These are phyloP conservation scores for Dynastes hyllus DNA, from an alignment of 2,888 invertebrate genomes.

Conservation along the genomic window DNA sequence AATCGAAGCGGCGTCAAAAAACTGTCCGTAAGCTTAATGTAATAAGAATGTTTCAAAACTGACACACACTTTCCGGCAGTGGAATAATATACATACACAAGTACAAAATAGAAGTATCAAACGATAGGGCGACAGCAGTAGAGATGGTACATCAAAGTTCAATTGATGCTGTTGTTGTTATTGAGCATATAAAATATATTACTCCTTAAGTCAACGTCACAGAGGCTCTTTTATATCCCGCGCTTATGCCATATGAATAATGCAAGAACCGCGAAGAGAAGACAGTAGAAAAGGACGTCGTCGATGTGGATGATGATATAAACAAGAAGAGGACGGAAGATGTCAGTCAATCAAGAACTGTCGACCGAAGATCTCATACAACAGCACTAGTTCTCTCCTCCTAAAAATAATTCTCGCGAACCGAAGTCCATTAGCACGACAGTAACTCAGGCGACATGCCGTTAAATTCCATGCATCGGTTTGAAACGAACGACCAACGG, in stretches of 20 bases:
- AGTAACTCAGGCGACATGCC: conserved; percentile 43
- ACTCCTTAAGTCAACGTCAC: conserved; percentile 18
- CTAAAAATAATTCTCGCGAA: conserved; percentile 44
- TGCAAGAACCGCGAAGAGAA: not conserved
- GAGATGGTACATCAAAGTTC: conserved; percentile 29
- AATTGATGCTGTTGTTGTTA: conserved; percentile 35
- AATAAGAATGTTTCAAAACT: too few species aligned
- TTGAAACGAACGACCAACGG: conserved; percentile 15
- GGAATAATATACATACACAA: not conserved
- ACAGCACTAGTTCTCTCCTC: conserved; percentile 29
- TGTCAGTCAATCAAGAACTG: conserved; percentile 12
- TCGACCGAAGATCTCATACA: conserved; percentile 25
- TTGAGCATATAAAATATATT: conserved; percentile 38
- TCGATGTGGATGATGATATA: conserved; percentile 15
- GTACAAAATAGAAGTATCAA: not conserved
- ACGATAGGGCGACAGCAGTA: not conserved
- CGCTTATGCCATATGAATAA: not conserved
- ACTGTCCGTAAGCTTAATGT: not conserved
- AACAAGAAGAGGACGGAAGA: conserved; percentile 34
- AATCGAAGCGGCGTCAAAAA: conserved; percentile 33
- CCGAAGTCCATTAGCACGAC: conserved; percentile 46
- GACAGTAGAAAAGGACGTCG: conserved; percentile 10
- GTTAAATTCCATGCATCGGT: conserved; percentile 28
- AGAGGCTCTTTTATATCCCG: conserved; percentile 25
- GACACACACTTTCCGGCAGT: too few species aligned